These are phyloP conservation scores for Erpetoichthys calabaricus DNA, from an alignment of 2,797 vertebrate species.

Conservation along the genomic window DNA sequence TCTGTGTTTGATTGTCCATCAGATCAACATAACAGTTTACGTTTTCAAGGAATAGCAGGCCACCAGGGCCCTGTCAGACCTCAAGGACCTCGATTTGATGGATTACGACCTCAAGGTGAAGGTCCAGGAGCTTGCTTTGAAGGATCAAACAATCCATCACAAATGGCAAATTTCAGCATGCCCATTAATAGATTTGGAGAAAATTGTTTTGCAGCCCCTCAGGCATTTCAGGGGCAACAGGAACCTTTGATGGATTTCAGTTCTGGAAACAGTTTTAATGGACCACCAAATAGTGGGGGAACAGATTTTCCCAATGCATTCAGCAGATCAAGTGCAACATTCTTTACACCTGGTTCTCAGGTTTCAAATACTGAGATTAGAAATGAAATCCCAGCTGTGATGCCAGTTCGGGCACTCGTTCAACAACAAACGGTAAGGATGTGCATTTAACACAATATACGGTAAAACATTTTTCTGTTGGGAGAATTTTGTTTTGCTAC, in stretches of 20 bases:
- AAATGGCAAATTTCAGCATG: constrained; percentile 38
- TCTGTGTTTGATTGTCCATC: too few species aligned
- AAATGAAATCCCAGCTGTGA: constrained; percentile 32
- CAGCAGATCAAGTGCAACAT: constrained; percentile 49
- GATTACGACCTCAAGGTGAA: constrained; percentile 17
- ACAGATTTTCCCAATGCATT: constrained; percentile 50
- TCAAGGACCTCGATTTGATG: constrained; percentile 26
- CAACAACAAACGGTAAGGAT: constrained; percentile 62
- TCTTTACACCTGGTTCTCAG: constrained; percentile 59
- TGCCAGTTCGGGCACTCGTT: constrained; percentile 50
- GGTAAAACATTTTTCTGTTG: neutral
- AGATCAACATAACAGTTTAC: too few species aligned
- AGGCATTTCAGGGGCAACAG: constrained; percentile 39
- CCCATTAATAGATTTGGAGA: constrained; percentile 56
- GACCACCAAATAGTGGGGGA: constrained; percentile 51
- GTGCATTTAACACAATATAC: neutral
- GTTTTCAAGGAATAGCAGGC: constrained; percentile 16
- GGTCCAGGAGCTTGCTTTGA: constrained; percentile 13
- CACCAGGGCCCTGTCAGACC: constrained; percentile 25
- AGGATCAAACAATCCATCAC: constrained; percentile 45
- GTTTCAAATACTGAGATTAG: constrained; percentile 50
- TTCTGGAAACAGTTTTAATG: constrained; percentile 48
- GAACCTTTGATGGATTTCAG: constrained; percentile 48
- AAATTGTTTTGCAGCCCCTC: constrained; percentile 49
- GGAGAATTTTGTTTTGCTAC: neutral